Base-by-base conservation (phyloP, 2,797 vertebrate genomes). In the Chaunax sp. region DNA sequence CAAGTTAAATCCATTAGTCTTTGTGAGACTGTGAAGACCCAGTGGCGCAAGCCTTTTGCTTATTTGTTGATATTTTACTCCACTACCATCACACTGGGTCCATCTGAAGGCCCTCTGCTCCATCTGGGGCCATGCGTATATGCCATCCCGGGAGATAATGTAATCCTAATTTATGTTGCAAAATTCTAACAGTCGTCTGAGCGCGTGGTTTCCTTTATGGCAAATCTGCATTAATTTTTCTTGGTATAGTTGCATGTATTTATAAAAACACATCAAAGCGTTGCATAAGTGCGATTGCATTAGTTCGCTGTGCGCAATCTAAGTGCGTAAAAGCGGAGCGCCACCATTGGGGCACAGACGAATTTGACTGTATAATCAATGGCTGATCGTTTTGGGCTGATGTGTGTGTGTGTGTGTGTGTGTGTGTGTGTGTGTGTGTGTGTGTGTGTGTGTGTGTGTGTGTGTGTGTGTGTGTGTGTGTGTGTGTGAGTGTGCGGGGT, bases 331-430 rank as follows among this genome's bases (percentile, higher is more conserved):
- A 89, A 64, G 66, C 64, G 59, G 61, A 62, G 70, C 47, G 35
- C 71, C 65, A 49, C 61, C 64, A 59, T 85, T 87, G 76, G 72
- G 70, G 38, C 59, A 68, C 55, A 47, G 61, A 33, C 77, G 70
- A 54, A 63, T 69, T 94, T 91, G 91, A 89, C 93, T 92, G 89
- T 80, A 78, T 80, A 73, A 51, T 64, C 85, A 83, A 86, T 77
- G 89, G 92, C 77, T 90, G 79, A 73, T 84, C 91, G 87, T n/a
- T n/a, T n/a, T n/a, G n/a, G n/a, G n/a, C n/a, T n/a, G n/a, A n/a
- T 30, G 28, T 4, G 28, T 30, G 28, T 30, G 28, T 30, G 28
- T 30, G 28, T 30, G 28, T 30, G 28, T 30, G 28, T 30, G 28
- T 30, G 28, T 33, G 38, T 47, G 55, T 9, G 11, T 30, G 23